Evolutionary conservation across 2,113 vertebrate species (phyloP).

Genomic region (Cryptomyrus ogoouensis): DNA sequence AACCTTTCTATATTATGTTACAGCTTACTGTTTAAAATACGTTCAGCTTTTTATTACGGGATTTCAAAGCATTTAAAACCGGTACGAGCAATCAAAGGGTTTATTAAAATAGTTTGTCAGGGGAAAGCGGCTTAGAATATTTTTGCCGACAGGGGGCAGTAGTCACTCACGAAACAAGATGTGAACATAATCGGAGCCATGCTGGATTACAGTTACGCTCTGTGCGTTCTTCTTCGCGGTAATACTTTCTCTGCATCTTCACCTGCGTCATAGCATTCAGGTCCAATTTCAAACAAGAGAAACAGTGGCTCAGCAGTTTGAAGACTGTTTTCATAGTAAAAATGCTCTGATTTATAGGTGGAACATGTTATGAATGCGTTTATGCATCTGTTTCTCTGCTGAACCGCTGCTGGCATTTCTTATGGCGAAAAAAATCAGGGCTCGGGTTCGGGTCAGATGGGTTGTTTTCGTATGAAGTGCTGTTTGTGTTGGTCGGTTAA

Average conservation of each 20-base stretch:
- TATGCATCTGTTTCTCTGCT: not conserved
- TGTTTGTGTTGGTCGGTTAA: not conserved
- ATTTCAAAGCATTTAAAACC: not conserved
- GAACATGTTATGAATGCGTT: not conserved
- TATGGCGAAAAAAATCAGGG: not conserved
- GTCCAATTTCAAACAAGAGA: not conserved
- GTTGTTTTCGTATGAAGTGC: not conserved
- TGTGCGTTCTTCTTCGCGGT: not conserved
- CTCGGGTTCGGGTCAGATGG: not conserved
- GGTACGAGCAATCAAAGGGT: not conserved
- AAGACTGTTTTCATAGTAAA: not conserved
- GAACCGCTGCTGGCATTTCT: not conserved
- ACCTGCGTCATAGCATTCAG: not conserved
- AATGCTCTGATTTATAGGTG: not conserved
- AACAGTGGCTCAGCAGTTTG: not conserved
- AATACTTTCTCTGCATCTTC: not conserved
- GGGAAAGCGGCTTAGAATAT: not conserved
- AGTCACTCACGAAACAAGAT: not conserved
- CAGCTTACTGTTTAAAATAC: not conserved
- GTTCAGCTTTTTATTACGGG: not conserved
- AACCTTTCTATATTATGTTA: not conserved
- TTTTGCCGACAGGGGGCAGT: not conserved
- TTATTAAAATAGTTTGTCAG: not conserved
- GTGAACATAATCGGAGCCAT: not conserved
- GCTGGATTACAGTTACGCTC: not conserved